Evolutionary conservation across 2,888 invertebrate genomes (phyloP).

Genomic region (Heliconius hortense): DNA sequence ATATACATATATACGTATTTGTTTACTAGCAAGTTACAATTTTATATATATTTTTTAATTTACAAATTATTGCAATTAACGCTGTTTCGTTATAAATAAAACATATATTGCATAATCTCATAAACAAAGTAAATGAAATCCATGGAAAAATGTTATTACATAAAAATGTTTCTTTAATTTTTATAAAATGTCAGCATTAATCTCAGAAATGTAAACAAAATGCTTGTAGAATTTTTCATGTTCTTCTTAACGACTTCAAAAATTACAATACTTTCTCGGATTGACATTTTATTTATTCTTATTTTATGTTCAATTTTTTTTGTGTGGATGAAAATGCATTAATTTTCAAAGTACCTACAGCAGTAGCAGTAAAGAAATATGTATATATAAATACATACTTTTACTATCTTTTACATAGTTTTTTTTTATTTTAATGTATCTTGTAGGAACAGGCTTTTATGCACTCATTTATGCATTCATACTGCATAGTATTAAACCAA

Average conservation of each 20-base stretch:
- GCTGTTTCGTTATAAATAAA: too few relatives aligned
- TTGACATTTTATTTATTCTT: neutral
- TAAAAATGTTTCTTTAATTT: conserved; percentile 22
- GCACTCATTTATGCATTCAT: too few relatives aligned
- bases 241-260: conserved; percentile 9
- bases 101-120: too few relatives aligned
- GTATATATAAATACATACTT: too few relatives aligned
- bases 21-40: too few relatives aligned
- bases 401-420: too few relatives aligned
- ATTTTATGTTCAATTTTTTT: neutral
- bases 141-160: conserved; percentile 1
- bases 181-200: conserved; percentile 1
- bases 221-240: conserved; percentile 2
- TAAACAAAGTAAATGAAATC: neutral
- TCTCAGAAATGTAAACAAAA: conserved; percentile 12
- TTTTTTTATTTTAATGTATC: too few relatives aligned
- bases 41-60: too few relatives aligned
- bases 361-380: neutral
- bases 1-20: too few relatives aligned
- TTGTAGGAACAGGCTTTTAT: too few relatives aligned
- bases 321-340: neutral
- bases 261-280: conserved; percentile 16
- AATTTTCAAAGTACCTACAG: neutral
- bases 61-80: too few relatives aligned
- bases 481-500: too few relatives aligned